Base-by-base conservation (phyloP, 1,140 invertebrate species). In the Episyrphus balteatus region DNA sequence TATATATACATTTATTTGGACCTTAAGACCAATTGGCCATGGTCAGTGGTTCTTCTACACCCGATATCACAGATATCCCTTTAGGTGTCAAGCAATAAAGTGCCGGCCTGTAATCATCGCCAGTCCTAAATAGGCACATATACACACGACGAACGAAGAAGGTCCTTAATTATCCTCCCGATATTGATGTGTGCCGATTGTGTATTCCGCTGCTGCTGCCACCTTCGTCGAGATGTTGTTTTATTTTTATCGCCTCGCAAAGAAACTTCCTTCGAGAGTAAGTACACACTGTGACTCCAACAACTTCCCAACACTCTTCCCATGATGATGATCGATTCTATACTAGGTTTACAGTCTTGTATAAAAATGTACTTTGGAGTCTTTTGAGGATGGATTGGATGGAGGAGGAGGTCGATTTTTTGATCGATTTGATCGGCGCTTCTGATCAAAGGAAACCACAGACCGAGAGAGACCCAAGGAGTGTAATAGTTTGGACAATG, bases 351-450 rank as follows among this genome's bases (percentile, higher is more conserved):
- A 26, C 8, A 26, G 21, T 5, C 21, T 26, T 5, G 21, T 26
- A 26, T 26, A 26, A 8, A 26, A n/a, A n/a, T n/a, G 3, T 26
- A 26, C 21, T 26, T 8, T 26, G 21, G 21, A 26, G 8, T 26
- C n/a, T n/a, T 26, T 3, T 26, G 21, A 26, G 21, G 21, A 26
- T 26, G 21, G 21, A 26, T 26, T 26, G 21, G 21, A 5, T 26
- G 21, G 21, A 26, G 21, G 21, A 26, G 21, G 21, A 26, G 21
- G 15, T 37, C 59, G 57, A 66, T 66, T 66, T 61, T 65, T 66
- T 66, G 62, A 66, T 66, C 62, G 62, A 66, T 66, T 66, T 66
- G 62, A 66, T 66, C 62, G 62, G 60, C 62, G 62, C 62, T 62
- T 53, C 48, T 65, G 58, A 66, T 66, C 62, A 66, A 66, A 66